Percentiles rank a stretch among this genome's conserved stretches.
These are phyloP conservation scores for Callopanchax toddi DNA, from an alignment of 2,113 vertebrate genomes.

Conservation along the genomic window DNA sequence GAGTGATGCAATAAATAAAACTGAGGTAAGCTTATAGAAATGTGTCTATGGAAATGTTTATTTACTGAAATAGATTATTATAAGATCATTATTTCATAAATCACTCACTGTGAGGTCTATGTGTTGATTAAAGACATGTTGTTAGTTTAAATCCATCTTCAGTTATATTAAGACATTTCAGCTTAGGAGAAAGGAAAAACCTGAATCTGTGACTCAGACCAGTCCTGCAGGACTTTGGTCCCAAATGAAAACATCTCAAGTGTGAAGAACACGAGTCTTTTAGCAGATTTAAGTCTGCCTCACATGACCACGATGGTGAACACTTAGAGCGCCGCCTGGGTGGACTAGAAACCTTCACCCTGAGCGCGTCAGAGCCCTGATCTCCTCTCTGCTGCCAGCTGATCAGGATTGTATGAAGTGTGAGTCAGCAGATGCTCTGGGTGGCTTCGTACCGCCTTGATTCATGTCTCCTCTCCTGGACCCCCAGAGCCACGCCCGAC, in stretches of 20 bases:
- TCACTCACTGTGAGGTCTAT: too few species aligned
- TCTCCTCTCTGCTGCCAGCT: slow-evolving; percentile 16
- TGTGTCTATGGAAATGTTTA: too few species aligned
- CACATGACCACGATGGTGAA: not conserved
- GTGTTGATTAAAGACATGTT: too few species aligned
- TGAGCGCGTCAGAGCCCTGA: not conserved
- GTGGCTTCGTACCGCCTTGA: slow-evolving; percentile 19
- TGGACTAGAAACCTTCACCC: not conserved
- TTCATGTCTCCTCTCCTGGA: slow-evolving; percentile 18
- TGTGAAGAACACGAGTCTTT: not conserved
- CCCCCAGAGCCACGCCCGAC: not conserved
- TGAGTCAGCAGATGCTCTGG: slow-evolving; percentile 58
- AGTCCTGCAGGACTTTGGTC: not conserved
- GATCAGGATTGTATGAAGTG: slow-evolving; percentile 17
- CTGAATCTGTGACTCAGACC: too few species aligned
- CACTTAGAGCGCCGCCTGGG: slow-evolving; percentile 18
- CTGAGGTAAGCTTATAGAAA: too few species aligned
- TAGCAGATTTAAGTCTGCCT: not conserved
- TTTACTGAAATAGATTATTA: too few species aligned
- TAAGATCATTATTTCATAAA: too few species aligned
- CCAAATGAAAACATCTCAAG: not conserved
- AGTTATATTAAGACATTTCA: too few species aligned
- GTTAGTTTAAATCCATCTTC: too few species aligned
- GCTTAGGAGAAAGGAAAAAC: too few species aligned
- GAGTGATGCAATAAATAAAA: too few species aligned